A percentile compares a stretch with the other conserved stretches of the same genome.
These are phyloP conservation scores for Acanthurus lineatus DNA, from an alignment of 2,797 vertebrate species.

Conservation along the genomic window DNA sequence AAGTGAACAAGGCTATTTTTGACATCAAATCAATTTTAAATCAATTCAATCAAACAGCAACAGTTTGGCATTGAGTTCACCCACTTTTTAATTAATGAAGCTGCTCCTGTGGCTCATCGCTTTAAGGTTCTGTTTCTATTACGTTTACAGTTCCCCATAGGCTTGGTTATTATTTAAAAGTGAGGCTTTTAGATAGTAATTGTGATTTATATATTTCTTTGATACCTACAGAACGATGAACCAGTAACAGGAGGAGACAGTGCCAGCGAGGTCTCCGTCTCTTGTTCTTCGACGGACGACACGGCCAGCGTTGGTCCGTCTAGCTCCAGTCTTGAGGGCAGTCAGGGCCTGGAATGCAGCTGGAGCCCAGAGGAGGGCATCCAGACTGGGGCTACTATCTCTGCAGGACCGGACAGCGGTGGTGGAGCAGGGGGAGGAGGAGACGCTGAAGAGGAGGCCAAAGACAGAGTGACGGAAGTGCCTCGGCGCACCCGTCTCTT, in stretches of 20 bases:
- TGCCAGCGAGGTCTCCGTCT: constrained; percentile 85
- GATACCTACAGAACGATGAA: constrained; percentile 72
- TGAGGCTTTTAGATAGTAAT: background rate
- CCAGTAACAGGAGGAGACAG: constrained; percentile 81
- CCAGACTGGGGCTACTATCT: constrained; percentile 44
- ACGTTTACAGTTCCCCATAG: background rate
- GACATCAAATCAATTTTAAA: too few relatives aligned
- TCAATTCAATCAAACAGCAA: too few relatives aligned
- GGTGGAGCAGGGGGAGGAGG: constrained; percentile 70
- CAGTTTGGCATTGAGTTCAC: constrained; percentile 3
- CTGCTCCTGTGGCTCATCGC: background rate
- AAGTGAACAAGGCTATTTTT: constrained; percentile 22
- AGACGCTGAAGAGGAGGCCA: constrained; percentile 91
- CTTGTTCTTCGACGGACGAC: constrained; percentile 93
- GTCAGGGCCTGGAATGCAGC: constrained; percentile 74
- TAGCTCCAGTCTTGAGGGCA: constrained; percentile 80
- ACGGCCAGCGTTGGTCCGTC: constrained; percentile 76
- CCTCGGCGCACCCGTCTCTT: constrained; percentile 80
- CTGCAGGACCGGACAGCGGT: constrained; percentile 61
- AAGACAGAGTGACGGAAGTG: constrained; percentile 93
- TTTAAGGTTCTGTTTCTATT: background rate
- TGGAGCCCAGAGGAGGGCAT: constrained; percentile 87
- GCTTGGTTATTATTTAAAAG: background rate
- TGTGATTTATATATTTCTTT: background rate
- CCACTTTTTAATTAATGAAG: constrained; percentile 19